Conservation (phyloP, 2,113 vertebrate genomes). For the Sphaerodactylus townsendi region DNA sequence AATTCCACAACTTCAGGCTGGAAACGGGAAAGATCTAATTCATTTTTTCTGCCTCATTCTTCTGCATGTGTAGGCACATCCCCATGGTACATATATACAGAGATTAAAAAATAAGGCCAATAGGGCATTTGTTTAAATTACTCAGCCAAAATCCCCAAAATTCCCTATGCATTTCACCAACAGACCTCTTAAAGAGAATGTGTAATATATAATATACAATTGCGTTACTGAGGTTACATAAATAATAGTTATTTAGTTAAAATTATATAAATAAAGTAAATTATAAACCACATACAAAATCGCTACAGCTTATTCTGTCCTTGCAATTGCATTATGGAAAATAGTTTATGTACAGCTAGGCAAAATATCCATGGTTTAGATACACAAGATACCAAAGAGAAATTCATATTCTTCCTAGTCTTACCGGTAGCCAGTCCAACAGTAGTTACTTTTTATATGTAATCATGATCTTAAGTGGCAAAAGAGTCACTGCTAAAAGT, state of each 20-base stretch:
- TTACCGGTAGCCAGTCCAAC: conserved; percentile 24
- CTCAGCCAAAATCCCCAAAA: too few relatives aligned
- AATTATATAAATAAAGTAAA: too few relatives aligned
- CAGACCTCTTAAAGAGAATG: too few relatives aligned
- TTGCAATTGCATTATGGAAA: too few relatives aligned
- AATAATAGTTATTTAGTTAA: too few relatives aligned
- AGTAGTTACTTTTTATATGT: conserved; percentile 16
- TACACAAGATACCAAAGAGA: neutral
- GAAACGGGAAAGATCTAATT: neutral
- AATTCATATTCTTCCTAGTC: neutral
- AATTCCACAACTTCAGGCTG: neutral
- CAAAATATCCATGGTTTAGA: conserved; percentile 53
- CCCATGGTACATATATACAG: conserved; percentile 36
- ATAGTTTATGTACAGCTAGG: conserved; percentile 36
- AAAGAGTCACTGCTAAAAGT: conserved; percentile 16
- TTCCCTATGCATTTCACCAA: too few relatives aligned
- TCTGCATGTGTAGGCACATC: neutral
- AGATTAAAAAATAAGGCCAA: too few relatives aligned
- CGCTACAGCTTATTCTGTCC: too few relatives aligned
- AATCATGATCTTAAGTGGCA: conserved; percentile 28
- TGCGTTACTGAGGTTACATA: too few relatives aligned
- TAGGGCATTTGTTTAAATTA: too few relatives aligned
- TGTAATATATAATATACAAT: too few relatives aligned
- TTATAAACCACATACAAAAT: too few relatives aligned
- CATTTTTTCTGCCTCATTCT: neutral